Evolutionary conservation across 2,888 invertebrate species (phyloP).

Genomic region (Brassicogethes aeneus): DNA sequence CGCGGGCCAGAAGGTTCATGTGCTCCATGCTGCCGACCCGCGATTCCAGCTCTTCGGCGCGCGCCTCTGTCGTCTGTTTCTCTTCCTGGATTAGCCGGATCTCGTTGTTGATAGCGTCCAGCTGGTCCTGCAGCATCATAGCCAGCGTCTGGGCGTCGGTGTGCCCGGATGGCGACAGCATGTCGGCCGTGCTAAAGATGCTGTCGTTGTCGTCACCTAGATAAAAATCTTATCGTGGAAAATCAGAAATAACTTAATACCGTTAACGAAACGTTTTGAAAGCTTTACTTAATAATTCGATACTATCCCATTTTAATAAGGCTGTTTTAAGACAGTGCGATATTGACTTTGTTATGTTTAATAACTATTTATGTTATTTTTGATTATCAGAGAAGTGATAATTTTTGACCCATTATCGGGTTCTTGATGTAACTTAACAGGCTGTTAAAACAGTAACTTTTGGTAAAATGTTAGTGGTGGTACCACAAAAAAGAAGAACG

Average conservation of each 20-base stretch:
- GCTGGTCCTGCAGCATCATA: slow-evolving; percentile 96
- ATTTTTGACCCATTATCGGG: too few relatives aligned
- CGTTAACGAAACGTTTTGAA: too few relatives aligned
- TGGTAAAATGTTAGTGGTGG: too few relatives aligned
- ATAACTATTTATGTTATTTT: too few relatives aligned
- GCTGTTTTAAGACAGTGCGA: too few relatives aligned
- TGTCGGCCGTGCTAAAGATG: slow-evolving; percentile 63
- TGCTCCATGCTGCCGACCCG: slow-evolving; percentile 93
- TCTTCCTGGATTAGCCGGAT: slow-evolving; percentile 61
- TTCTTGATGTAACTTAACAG: too few relatives aligned
- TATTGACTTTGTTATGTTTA: too few relatives aligned
- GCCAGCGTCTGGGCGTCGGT: slow-evolving; percentile 94
- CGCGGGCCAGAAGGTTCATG: slow-evolving; percentile 74
- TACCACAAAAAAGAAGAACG: too few relatives aligned
- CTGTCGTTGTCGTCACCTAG: slow-evolving; percentile 63
- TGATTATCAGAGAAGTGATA: too few relatives aligned
- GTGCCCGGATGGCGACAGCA: slow-evolving; percentile 60
- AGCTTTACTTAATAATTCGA: too few relatives aligned
- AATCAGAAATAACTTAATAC: too few relatives aligned
- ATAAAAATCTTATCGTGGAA: background rate
- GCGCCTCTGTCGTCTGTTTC: slow-evolving; percentile 83
- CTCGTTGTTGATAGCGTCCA: slow-evolving; percentile 99
- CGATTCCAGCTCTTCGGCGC: slow-evolving; percentile 96
- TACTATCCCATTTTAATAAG: slow-evolving; percentile 4
- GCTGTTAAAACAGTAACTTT: too few relatives aligned